phyloP scores from a whole-genome alignment of 2,797 vertebrate genomes.

The Cheirogaleus major region DNA sequence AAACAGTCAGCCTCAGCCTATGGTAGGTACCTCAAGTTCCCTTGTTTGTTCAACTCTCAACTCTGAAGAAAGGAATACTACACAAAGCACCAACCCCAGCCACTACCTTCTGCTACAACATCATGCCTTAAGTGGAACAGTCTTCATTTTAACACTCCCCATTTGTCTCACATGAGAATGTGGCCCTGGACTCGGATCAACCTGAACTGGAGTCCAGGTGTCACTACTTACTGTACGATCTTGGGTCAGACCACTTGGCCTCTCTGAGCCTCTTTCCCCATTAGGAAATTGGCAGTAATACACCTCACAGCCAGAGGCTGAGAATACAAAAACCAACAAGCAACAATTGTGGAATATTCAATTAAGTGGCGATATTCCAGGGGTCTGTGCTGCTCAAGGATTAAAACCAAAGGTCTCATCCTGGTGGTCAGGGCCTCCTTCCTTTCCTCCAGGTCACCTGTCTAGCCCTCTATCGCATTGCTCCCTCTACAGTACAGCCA shows the following conservation, averaged over 20 bases:
- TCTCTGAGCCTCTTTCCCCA: not conserved
- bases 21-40: not conserved
- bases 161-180: not conserved
- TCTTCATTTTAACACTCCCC: not conserved
- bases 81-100: not conserved
- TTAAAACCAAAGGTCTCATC: not conserved
- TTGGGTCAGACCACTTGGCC: not conserved
- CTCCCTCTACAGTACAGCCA: not conserved
- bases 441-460: not conserved
- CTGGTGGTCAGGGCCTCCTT: not conserved
- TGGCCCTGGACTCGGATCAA: not conserved
- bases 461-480: not conserved
- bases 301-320: not conserved
- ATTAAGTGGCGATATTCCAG: not conserved
- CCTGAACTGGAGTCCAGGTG: not conserved
- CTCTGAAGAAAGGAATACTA: not conserved
- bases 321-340: conserved; percentile 11
- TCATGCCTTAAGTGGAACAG: not conserved
- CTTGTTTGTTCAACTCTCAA: not conserved
- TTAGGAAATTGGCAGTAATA: not conserved
- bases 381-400: not conserved
- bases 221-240: not conserved
- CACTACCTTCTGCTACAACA: not conserved
- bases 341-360: not conserved
- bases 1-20: not conserved